Evolutionary conservation across 2,888 invertebrate species (phyloP), one percentile per base, ranked within the genome.

Genomic region (Cecidostiba fungosa): DNA sequence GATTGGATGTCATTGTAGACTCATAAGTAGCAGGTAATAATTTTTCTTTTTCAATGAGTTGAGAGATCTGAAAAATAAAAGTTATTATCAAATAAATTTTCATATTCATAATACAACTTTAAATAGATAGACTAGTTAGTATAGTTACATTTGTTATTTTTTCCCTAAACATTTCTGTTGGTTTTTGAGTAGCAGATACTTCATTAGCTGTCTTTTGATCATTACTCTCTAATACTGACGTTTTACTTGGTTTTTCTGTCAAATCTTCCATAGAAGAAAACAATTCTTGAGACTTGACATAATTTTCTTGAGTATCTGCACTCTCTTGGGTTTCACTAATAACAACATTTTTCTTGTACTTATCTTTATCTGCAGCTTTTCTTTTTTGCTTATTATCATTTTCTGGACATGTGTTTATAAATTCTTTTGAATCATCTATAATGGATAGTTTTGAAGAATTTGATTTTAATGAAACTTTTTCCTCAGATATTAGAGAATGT

Each of bases 31-130:
- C 3, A 83, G 83, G 23, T 47, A 19, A n/a, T 62, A 88, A 80
- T 69, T 87, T 77, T 29, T 88, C 87, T 66, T 73, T 83, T 77
- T 82, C 39, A 66, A 87, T 59, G 16, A 88, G 62, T n/a, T 88
- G 66, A 23, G 82, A n/a, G 19, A 87, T 85, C 88, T 88, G 26
- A 50, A 83, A 84, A 19, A 12, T n/a, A 39, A 43, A 19, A 23
- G 19, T 43, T 26, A 12, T 0, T 66, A 29, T 66, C 19, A 39
- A n/a, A 43, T 23, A 78, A 69, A 43, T 69, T 23, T 69, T 29
- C 82, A 32, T n/a, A 26, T 50, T 47, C 12, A 29, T 19, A 76
- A 6, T 70, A 66, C n/a, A 16, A 72, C 23, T 59, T 76, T 14
- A 10, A 77, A 39, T 36, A 59, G 1, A 72, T 36, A 10, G 36